Base-by-base conservation (phyloP, 2,797 vertebrate species). In the Kryptopterus vitreolus region DNA sequence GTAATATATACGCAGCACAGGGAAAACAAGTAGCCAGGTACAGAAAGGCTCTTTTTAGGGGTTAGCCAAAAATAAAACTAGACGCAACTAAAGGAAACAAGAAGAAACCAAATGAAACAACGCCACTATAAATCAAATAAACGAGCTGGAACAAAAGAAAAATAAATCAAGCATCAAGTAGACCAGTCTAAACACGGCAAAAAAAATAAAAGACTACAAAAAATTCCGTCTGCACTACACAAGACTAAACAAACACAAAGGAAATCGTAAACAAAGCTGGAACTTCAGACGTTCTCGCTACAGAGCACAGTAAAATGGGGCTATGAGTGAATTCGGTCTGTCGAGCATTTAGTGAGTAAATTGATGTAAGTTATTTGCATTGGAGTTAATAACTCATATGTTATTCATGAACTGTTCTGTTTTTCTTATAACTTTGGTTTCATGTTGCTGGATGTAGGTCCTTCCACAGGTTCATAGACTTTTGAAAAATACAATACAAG, bases 141-240 rank as follows among this genome's bases (percentile, higher is more conserved):
- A 55, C 69, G 33, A 71, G 29, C 48, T 15, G 6, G 16, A 33
- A 53, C 16, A 71, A 9, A 70, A 70, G n/a, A 29, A 50, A 52
- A 53, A 69, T 52, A 33, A 52, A 53, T 29, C 24, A 69, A 50
- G 48, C n/a, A 43, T 69, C 46, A 35, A 35, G 31, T 35, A 55
- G 18, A 55, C 69, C 50, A n/a, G 29, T 53, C 69, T 55, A 72
- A 55, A 71, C 18, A 71, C 22, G 66, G 29, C 46, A 69, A 46
- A 22, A 46, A 11, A 46, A 1, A 9, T 48, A 5, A 48, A 43
- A 11, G 16, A 18, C 7, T 26, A 13, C n/a, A n/a, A n/a, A n/a
- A n/a, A n/a, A n/a, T n/a, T n/a, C n/a, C n/a, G 15, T 50, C 15
- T 26, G 20, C 48, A 69, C 16, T 11, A 50, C 9, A 43, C 63